Percentiles rank a stretch among this genome's conserved stretches.
Conservation (phyloP, 2,113 vertebrate species). For the Melospiza melodia region DNA sequence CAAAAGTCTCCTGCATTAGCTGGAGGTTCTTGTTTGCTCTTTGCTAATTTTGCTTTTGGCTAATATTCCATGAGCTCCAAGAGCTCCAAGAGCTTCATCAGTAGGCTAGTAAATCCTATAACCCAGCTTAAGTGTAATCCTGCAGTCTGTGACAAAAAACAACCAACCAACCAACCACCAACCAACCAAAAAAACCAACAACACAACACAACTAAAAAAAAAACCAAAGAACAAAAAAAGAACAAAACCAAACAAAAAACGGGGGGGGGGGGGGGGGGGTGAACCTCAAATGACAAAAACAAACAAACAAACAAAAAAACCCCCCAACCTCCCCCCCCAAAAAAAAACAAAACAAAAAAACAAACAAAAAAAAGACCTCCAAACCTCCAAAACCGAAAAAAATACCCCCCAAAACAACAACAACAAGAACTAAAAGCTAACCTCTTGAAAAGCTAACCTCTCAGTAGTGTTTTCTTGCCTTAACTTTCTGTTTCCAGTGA, state of each 20-base stretch:
- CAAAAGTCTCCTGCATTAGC: background rate
- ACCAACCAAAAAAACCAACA: too few relatives aligned
- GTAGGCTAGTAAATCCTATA: background rate
- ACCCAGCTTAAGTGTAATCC: background rate
- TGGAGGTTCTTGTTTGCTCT: background rate
- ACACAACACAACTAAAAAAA: too few relatives aligned
- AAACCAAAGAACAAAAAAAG: too few relatives aligned
- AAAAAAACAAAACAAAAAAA: too few relatives aligned
- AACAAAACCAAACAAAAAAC: too few relatives aligned
- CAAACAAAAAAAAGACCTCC: too few relatives aligned
- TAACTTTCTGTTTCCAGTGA: background rate
- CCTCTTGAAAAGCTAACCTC: background rate
- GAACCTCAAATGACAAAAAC: too few relatives aligned
- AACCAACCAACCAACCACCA: background rate
- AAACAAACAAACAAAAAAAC: too few relatives aligned
- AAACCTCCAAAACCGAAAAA: too few relatives aligned
- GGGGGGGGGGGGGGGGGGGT: too few relatives aligned
- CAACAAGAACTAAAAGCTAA: background rate
- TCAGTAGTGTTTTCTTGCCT: background rate
- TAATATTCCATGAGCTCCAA: background rate
- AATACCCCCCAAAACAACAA: background rate
- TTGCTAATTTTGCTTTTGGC: background rate
- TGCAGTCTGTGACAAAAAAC: background rate
- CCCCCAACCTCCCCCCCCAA: too few relatives aligned
- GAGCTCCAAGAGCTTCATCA: background rate